A percentile compares a stretch with the other conserved stretches of the same genome.
Evolutionary conservation across 2,888 invertebrate genomes (phyloP).

Genomic region (Dorcus parallelipipedus): DNA sequence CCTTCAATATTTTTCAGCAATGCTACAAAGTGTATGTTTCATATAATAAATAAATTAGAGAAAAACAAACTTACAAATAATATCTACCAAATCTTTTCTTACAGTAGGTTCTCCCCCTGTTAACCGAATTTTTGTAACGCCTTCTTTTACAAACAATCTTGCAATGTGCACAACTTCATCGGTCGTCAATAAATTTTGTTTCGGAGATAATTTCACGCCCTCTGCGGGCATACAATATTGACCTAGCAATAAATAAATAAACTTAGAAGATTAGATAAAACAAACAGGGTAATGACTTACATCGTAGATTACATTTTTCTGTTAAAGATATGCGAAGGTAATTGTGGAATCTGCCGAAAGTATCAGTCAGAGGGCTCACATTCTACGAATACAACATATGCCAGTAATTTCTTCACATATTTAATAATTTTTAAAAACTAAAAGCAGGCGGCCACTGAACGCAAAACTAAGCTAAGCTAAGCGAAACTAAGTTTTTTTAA

Average conservation of each 20-base stretch:
- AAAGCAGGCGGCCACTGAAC: too few relatives aligned
- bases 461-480: too few relatives aligned
- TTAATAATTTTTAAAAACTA: neutral
- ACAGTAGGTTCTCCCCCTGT: slow-evolving; percentile 98
- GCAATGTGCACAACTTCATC: slow-evolving; percentile 80
- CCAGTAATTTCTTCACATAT: neutral
- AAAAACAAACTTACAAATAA: slow-evolving; percentile 62
- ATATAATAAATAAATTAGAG: neutral
- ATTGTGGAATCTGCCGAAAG: slow-evolving; percentile 83
- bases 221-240: slow-evolving; percentile 98
- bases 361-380: slow-evolving; percentile 63
- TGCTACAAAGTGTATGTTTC: slow-evolving; percentile 42
- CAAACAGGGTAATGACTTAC: slow-evolving; percentile 58
- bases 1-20: slow-evolving; percentile 62
- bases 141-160: slow-evolving; percentile 80
- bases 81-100: slow-evolving; percentile 78
- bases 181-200: slow-evolving; percentile 69
- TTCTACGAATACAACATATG: slow-evolving; percentile 1
- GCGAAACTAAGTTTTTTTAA: too few relatives aligned
- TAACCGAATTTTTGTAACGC: slow-evolving; percentile 88
- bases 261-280: neutral
- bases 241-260: slow-evolving; percentile 56
- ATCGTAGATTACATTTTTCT: slow-evolving; percentile 94
- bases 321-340: slow-evolving; percentile 95
- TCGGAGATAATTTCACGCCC: slow-evolving; percentile 81